These are phyloP conservation scores for Euproctis similis DNA, from an alignment of 2,888 invertebrate species.

Conservation along the genomic window DNA sequence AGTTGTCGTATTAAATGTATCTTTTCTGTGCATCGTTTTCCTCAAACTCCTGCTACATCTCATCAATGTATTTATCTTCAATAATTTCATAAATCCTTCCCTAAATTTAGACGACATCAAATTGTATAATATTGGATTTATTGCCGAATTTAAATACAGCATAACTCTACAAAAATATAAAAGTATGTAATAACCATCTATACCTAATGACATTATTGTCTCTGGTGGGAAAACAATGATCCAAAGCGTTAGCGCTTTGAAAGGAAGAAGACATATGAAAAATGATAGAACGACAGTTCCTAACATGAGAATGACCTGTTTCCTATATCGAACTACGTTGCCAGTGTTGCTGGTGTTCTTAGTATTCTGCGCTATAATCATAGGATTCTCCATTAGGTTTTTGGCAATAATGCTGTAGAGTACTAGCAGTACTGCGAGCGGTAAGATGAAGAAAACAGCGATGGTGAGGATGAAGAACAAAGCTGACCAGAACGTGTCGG, in stretches of 20 bases:
- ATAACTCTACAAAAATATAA: slow-evolving; percentile 91
- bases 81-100: slow-evolving; percentile 83
- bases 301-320: slow-evolving; percentile 91
- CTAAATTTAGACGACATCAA: slow-evolving; percentile 94
- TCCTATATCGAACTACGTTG: slow-evolving; percentile 82
- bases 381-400: slow-evolving; percentile 87
- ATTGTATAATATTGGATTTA: slow-evolving; percentile 94
- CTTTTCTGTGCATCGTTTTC: slow-evolving; percentile 77
- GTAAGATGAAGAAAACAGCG: slow-evolving; percentile 88
- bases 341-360: slow-evolving; percentile 62
- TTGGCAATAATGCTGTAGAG: slow-evolving; percentile 91
- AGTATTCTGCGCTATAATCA: slow-evolving; percentile 78
- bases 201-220: slow-evolving; percentile 80
- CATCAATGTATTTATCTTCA: slow-evolving; percentile 67
- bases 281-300: slow-evolving; percentile 93
- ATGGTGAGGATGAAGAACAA: slow-evolving; percentile 88
- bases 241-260: slow-evolving; percentile 91
- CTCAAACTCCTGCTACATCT: slow-evolving; percentile 57
- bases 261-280: slow-evolving; percentile 92
- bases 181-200: slow-evolving; percentile 88
- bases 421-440: slow-evolving; percentile 85
- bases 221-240: slow-evolving; percentile 86
- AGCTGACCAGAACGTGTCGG: slow-evolving; percentile 85
- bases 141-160: slow-evolving; percentile 92
- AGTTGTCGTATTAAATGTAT: slow-evolving; percentile 80